Evolutionary conservation across 2,888 invertebrate species (phyloP), one percentile per base, ranked within the genome.

Genomic region (Abrostola tripartita): DNA sequence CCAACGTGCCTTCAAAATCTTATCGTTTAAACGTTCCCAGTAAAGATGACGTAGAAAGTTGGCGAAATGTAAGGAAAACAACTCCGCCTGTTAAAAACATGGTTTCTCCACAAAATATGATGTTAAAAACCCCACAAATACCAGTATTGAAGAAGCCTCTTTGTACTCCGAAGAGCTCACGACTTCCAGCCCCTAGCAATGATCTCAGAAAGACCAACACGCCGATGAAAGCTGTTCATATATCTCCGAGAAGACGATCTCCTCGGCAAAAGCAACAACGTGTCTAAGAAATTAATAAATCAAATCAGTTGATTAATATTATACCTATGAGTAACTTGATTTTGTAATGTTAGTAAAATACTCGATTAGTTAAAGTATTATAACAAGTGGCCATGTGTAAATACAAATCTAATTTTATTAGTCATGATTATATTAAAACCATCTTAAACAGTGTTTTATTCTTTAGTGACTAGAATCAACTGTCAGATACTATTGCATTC

Each of bases 91-190:
- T 81, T 4, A 93, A 90, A 71, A 92, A 88, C 70, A 75, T 89
- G 2, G 78, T 87, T 53, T 93, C 93, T 11, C 93, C 94, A n/a
- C 88, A 84, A 68, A 70, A 71, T 76, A 88, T 77, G 10, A 65
- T 82, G 38, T 64, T 80, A 49, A 91, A 87, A 71, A 89, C 90
- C 0, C 90, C 90, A 35, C 91, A 90, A 74, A 87, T 90, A 61
- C 96, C 96, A 5, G 93, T 95, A 53, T 93, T 96, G 72, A 96
- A 96, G 78, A 96, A 95, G 82, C 90, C 95, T 8, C 87, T 97
- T 37, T 93, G 93, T 65, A 91, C 96, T 5, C 95, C 96, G 0
- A 95, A 95, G 79, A 92, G 91, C 68, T 86, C 96, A 12, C 87
- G 95, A 41, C 92, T 96, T 0, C 95, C 95, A 9, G 85, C 88